A percentile compares a stretch with the other conserved stretches of the same genome.
Conservation (phyloP, 2,888 invertebrate species). For the Villa cingulata region DNA sequence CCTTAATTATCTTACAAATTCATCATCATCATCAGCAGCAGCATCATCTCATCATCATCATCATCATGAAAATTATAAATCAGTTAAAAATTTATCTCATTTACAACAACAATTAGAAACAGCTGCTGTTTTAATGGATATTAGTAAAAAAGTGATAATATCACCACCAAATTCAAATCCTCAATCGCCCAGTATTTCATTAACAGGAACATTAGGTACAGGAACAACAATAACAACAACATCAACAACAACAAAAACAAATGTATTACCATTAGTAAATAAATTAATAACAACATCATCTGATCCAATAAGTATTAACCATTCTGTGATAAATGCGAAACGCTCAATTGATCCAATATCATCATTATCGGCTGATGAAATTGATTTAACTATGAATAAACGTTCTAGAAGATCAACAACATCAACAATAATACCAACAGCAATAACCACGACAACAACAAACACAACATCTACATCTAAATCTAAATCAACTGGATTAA, state of each 20-base stretch:
- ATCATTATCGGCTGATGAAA: constrained; percentile 13
- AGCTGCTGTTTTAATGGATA: constrained; percentile 36
- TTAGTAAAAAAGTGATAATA: constrained; percentile 35
- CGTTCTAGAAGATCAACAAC: no score
- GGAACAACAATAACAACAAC: constrained; percentile 19
- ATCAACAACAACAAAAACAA: constrained; percentile 18
- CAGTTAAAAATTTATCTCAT: not conserved
- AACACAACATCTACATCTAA: not conserved
- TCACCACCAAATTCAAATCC: constrained; percentile 35
- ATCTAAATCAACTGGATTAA: constrained; percentile 1
- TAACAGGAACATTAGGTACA: no score
- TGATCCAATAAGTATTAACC: constrained; percentile 33
- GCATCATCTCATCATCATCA: no score
- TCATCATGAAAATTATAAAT: not conserved
- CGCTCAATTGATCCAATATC: constrained; percentile 14
- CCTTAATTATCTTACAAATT: not conserved
- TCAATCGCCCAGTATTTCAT: constrained; percentile 12
- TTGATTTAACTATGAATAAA: constrained; percentile 17
- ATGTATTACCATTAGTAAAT: constrained; percentile 21
- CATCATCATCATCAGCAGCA: no score
- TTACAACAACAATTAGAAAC: constrained; percentile 34
- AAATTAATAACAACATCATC: constrained; percentile 11
- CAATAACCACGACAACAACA: not conserved
- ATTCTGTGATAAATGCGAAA: constrained; percentile 37
- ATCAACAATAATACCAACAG: not conserved